Conservation (phyloP, 2,797 vertebrate species). For the Myripristis jacobus region DNA sequence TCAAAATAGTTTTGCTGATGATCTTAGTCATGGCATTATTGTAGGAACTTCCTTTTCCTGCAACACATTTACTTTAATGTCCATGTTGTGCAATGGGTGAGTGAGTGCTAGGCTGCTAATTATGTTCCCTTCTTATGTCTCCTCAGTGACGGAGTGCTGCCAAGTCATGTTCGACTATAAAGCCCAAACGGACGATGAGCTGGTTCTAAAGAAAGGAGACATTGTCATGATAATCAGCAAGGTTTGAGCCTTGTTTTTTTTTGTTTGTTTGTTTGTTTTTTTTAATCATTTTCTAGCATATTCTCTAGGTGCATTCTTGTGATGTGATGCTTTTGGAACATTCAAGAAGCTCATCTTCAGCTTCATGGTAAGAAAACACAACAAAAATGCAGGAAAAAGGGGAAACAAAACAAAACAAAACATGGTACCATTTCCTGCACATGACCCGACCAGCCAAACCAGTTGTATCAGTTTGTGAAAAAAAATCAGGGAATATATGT, state of each 20-base stretch:
- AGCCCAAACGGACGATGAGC: slow-evolving; percentile 83
- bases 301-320: not conserved
- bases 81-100: not conserved
- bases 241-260: slow-evolving; percentile 74
- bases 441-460: slow-evolving; percentile 45
- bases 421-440: no score
- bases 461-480: slow-evolving; percentile 31
- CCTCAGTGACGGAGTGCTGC: slow-evolving; percentile 81
- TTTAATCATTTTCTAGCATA: not conserved
- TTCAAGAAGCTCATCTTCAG: slow-evolving; percentile 2
- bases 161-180: slow-evolving; percentile 88
- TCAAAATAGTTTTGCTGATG: not conserved
- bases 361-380: no score
- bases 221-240: slow-evolving; percentile 84
- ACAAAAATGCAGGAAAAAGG: no score
- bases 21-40: not conserved
- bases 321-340: slow-evolving; percentile 8
- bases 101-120: not conserved
- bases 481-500: no score
- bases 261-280: no score
- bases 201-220: slow-evolving; percentile 86
- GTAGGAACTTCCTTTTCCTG: slow-evolving; percentile 8
- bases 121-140: slow-evolving; percentile 26
- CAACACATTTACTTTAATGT: not conserved
- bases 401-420: no score